Evolutionary conservation across 2,888 invertebrate genomes (phyloP).

Genomic region (Yponomeuta malinellus): DNA sequence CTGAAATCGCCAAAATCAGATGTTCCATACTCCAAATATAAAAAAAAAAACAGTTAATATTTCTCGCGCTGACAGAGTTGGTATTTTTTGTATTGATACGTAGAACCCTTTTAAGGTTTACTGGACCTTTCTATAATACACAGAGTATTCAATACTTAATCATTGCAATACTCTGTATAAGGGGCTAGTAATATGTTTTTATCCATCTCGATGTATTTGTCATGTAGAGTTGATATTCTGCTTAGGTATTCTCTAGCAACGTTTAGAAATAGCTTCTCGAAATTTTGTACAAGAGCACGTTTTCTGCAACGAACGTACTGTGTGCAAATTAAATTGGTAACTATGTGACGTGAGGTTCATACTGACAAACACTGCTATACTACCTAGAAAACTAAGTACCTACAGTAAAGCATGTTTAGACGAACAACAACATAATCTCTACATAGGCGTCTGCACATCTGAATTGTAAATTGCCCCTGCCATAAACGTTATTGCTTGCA

Average conservation of each 20-base stretch:
- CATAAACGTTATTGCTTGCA: conserved; percentile 4
- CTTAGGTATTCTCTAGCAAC: background rate
- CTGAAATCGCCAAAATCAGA: no score
- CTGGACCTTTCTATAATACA: no score
- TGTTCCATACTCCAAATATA: no score
- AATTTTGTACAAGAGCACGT: background rate
- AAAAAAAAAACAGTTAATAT: no score
- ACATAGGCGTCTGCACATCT: background rate
- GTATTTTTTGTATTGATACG: no score
- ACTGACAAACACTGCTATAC: background rate
- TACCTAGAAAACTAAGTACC: background rate
- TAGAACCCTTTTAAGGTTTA: no score
- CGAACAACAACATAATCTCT: background rate
- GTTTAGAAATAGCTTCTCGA: background rate
- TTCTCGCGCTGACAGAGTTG: no score
- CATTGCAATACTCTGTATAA: no score
- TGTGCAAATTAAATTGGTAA: background rate
- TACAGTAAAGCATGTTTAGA: background rate
- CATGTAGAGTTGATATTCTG: background rate
- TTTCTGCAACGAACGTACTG: background rate
- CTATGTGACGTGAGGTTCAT: no score
- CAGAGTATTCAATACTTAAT: no score
- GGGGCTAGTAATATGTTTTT: background rate
- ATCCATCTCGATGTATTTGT: background rate
- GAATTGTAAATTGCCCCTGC: background rate